These are phyloP conservation scores for Rhyacichthys aspro DNA, from an alignment of 2,797 vertebrate species.

Conservation along the genomic window DNA sequence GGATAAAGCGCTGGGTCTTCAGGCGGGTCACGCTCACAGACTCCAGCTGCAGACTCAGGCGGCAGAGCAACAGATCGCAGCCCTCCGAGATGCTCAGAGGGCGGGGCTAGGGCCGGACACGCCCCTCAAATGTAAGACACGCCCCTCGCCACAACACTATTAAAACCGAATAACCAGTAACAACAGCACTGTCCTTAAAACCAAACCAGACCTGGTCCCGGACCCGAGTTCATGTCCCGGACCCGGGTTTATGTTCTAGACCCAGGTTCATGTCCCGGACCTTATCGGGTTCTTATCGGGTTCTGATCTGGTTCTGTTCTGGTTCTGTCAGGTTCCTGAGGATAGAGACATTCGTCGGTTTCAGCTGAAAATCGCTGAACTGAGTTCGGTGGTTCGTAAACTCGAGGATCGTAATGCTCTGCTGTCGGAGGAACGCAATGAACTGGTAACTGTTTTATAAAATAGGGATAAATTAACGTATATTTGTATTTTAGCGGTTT, in stretches of 20 bases:
- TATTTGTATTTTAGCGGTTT: too few relatives aligned
- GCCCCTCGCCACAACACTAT: too few relatives aligned
- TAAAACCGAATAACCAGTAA: too few relatives aligned
- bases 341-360: constrained; percentile 93
- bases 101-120: constrained; percentile 60
- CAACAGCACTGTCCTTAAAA: too few relatives aligned
- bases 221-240: too few relatives aligned
- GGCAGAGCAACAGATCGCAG: constrained; percentile 94
- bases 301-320: too few relatives aligned
- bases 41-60: constrained; percentile 97
- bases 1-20: constrained; percentile 95
- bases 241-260: too few relatives aligned
- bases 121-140: constrained; percentile 77
- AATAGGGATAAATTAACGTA: neutral
- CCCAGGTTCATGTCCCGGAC: too few relatives aligned
- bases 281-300: too few relatives aligned
- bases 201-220: too few relatives aligned
- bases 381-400: constrained; percentile 90
- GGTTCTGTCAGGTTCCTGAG: constrained; percentile 88
- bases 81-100: constrained; percentile 90
- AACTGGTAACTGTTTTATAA: constrained; percentile 84
- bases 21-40: constrained; percentile 93
- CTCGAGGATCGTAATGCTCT: constrained; percentile 94
- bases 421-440: constrained; percentile 94
- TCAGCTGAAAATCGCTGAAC: constrained; percentile 94